Evolutionary conservation across 2,113 vertebrate species (phyloP), one percentile per base, ranked within the genome.

Genomic region (Oreochromis niloticus): DNA sequence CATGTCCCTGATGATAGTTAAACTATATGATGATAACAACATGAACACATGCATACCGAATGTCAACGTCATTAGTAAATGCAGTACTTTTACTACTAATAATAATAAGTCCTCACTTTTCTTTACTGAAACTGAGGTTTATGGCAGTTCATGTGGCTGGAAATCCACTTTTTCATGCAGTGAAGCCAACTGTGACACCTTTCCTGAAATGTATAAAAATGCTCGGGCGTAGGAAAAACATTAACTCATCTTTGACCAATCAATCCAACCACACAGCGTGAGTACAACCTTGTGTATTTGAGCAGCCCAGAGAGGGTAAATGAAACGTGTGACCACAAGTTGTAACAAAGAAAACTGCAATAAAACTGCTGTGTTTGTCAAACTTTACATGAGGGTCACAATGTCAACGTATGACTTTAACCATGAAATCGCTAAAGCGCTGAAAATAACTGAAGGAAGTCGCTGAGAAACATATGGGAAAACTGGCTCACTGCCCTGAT

Each of bases 71-170:
- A 7, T 68, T 1, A 5, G 34, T 39, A 66, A 36, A 16, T 43
- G n/a, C n/a, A 43, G 0, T 16, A 24, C 12, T 71, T 71, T 22
- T 41, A 4, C 14, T 34, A 57, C 1, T 34, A 63, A 0, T 22
- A 39, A 0, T 36, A 63, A 6, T 12, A 39, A 39, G n/a, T 43
- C 12, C 9, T 71, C 12, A 9, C n/a, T 9, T 43, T 16, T 43
- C 12, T 24, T 71, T 22, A 13, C 10, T 2, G 68, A 4, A 46
- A 27, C 22, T 46, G 68, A 43, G 19, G 39, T 0, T 71, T 14
- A 73, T 73, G 2, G 66, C 39, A 24, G 39, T 41, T 63, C 17
- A 66, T 13, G 6, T 66, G 32, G 17, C 2, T 66, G 32, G 61
- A 63, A 36, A 63, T 63, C 59, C 59, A 63, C 0, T 66, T 66